phyloP scores from a whole-genome alignment of 2,797 vertebrate species.

The Parotocinclus haroldoi region DNA sequence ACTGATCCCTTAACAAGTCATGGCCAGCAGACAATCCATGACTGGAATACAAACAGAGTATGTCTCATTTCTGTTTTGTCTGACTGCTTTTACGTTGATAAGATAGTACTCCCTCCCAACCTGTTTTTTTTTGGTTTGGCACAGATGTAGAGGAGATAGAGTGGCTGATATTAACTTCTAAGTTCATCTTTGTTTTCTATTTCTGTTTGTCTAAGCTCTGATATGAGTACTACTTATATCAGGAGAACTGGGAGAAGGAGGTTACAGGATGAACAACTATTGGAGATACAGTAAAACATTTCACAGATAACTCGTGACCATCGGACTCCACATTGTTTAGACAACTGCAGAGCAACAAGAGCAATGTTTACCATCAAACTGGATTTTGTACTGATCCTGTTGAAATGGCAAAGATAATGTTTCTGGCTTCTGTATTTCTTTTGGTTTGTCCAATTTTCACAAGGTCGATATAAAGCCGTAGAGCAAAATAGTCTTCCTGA shows the following conservation, averaged over 20 bases:
- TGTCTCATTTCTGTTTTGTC: slow-evolving; percentile 67
- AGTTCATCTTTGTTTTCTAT: slow-evolving; percentile 10
- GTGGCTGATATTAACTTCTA: slow-evolving; percentile 37
- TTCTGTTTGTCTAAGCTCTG: slow-evolving; percentile 28
- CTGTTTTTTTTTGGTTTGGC: slow-evolving; percentile 62
- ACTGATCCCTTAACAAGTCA: slow-evolving; percentile 56
- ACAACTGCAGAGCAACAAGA: background rate
- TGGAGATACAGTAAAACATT: slow-evolving; percentile 48
- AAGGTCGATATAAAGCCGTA: slow-evolving; percentile 50
- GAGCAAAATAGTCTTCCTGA: slow-evolving; percentile 68
- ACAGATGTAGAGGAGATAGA: slow-evolving; percentile 58
- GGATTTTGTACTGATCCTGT: slow-evolving; percentile 4
- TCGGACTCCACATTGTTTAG: slow-evolving; percentile 27
- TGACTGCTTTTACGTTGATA: slow-evolving; percentile 63
- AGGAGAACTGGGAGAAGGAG: slow-evolving; percentile 17
- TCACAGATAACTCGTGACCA: slow-evolving; percentile 23
- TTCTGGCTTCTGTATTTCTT: slow-evolving; percentile 8
- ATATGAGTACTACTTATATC: slow-evolving; percentile 35
- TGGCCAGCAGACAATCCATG: slow-evolving; percentile 46
- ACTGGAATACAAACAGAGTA: slow-evolving; percentile 66
- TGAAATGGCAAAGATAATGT: background rate
- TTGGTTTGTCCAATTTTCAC: slow-evolving; percentile 33
- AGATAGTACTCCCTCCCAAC: slow-evolving; percentile 60
- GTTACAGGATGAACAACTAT: slow-evolving; percentile 17
- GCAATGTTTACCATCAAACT: slow-evolving; percentile 11